phyloP scores from a whole-genome alignment of 1,140 invertebrate genomes.

The Macrosteles quadrilineatus region DNA sequence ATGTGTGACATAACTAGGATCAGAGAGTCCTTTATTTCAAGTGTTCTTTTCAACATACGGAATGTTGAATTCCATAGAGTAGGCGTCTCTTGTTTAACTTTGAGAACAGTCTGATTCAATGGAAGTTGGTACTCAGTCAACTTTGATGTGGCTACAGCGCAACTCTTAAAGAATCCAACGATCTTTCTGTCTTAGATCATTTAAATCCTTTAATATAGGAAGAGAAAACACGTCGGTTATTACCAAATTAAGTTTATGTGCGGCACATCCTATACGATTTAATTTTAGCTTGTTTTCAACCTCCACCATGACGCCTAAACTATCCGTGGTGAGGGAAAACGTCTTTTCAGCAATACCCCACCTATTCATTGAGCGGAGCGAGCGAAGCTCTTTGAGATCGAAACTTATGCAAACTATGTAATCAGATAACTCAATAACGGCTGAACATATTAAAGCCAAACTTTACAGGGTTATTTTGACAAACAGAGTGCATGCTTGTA shows the following conservation, averaged over 20 bases:
- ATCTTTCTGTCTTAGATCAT: not conserved
- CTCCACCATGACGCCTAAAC: not conserved
- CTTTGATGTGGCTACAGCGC: not conserved
- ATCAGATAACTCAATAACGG: too few relatives aligned
- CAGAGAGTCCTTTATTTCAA: not conserved
- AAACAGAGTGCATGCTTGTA: too few relatives aligned
- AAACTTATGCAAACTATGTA: too few relatives aligned
- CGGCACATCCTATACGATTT: conserved; percentile 7
- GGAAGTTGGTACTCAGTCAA: not conserved
- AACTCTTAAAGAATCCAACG: conserved; percentile 22
- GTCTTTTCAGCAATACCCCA: conserved; percentile 5
- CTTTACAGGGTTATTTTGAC: too few relatives aligned
- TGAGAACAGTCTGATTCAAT: too few relatives aligned
- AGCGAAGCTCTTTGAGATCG: too few relatives aligned
- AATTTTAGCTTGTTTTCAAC: not conserved
- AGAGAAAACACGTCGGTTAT: not conserved
- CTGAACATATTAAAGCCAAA: too few relatives aligned
- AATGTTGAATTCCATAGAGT: conserved; percentile 22
- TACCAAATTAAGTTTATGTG: conserved; percentile 22
- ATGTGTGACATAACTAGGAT: not conserved
- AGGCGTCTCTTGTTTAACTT: conserved; percentile 12
- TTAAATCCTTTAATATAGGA: not conserved
- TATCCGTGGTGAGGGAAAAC: conserved; percentile 10
- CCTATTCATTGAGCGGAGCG: too few relatives aligned
- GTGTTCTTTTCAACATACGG: not conserved